Conservation (phyloP, 2,113 vertebrate genomes). For the Circaetus gallicus region DNA sequence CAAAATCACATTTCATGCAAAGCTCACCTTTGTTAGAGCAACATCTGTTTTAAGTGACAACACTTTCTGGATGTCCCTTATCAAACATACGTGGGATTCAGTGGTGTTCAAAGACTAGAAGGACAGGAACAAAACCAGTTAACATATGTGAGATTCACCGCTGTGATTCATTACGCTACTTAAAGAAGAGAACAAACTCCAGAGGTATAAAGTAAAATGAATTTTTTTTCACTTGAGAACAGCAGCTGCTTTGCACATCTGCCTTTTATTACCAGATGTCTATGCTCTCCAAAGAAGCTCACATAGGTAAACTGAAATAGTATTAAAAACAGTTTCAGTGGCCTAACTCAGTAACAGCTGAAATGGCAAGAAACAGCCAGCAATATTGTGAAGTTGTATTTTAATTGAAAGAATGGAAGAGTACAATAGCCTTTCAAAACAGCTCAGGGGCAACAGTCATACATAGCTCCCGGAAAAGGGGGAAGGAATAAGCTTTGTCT, state of each 20-base stretch:
- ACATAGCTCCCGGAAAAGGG: not conserved
- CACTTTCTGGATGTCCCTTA: constrained; percentile 84
- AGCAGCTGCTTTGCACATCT: not conserved
- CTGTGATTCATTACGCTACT: not conserved
- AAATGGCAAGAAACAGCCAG: not conserved
- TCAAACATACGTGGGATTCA: constrained; percentile 88
- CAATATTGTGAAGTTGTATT: not conserved
- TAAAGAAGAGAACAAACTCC: not conserved
- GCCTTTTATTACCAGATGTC: not conserved
- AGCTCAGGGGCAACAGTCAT: not conserved
- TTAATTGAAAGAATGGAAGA: not conserved
- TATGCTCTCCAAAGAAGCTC: not conserved
- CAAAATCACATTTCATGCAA: not conserved
- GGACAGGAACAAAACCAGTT: not conserved
- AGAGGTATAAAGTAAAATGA: not conserved
- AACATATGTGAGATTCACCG: not conserved
- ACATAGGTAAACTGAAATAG: not conserved
- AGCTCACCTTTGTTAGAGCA: constrained; percentile 88
- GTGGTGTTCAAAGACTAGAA: constrained; percentile 82
- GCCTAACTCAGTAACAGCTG: not conserved
- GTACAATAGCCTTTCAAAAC: not conserved
- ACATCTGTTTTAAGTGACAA: constrained; percentile 84
- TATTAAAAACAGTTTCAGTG: not conserved
- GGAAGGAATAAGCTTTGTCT: not conserved
- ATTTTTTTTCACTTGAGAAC: not conserved